These are phyloP conservation scores for Bombus sibiricus DNA, from an alignment of 1,140 invertebrate species.

Conservation along the genomic window DNA sequence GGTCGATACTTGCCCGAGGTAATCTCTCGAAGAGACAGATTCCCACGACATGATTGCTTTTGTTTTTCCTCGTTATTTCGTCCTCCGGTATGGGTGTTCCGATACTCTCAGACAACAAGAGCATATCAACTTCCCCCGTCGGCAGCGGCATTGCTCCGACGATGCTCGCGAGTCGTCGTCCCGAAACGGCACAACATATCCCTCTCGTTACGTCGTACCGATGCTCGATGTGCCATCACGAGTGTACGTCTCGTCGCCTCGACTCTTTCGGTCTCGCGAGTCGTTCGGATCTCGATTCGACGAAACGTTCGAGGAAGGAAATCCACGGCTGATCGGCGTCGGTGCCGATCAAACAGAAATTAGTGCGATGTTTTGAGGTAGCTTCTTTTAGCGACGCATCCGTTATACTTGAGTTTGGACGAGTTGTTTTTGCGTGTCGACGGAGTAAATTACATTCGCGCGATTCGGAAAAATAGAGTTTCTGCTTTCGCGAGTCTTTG, in stretches of 20 bases:
- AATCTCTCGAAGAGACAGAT: constrained; percentile 82
- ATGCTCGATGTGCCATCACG: neutral
- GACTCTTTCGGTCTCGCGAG: constrained; percentile 2
- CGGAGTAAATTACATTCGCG: constrained; percentile 17
- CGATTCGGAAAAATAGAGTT: constrained; percentile 56
- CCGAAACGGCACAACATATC: constrained; percentile 36
- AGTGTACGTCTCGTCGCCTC: neutral
- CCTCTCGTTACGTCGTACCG: constrained; percentile 6
- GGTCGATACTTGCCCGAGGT: constrained; percentile 74
- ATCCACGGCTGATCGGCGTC: neutral
- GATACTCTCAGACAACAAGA: constrained; percentile 28
- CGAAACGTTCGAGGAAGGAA: neutral
- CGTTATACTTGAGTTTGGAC: constrained; percentile 46
- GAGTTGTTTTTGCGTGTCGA: constrained; percentile 11
- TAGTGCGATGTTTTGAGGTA: constrained; percentile 13
- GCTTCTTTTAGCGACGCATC: neutral
- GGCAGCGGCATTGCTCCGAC: constrained; percentile 68
- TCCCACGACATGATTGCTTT: constrained; percentile 82
- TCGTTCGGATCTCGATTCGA: neutral
- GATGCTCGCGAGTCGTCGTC: constrained; percentile 50
- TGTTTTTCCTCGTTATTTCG: constrained; percentile 59
- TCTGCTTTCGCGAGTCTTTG: constrained; percentile 50
- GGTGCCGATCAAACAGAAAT: neutral
- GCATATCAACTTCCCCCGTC: constrained; percentile 74
- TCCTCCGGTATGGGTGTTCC: constrained; percentile 58